A percentile compares a stretch with the other conserved stretches of the same genome.
phyloP scores from a whole-genome alignment of 1,140 invertebrate species.

The Zaprionus tsacasi region DNA sequence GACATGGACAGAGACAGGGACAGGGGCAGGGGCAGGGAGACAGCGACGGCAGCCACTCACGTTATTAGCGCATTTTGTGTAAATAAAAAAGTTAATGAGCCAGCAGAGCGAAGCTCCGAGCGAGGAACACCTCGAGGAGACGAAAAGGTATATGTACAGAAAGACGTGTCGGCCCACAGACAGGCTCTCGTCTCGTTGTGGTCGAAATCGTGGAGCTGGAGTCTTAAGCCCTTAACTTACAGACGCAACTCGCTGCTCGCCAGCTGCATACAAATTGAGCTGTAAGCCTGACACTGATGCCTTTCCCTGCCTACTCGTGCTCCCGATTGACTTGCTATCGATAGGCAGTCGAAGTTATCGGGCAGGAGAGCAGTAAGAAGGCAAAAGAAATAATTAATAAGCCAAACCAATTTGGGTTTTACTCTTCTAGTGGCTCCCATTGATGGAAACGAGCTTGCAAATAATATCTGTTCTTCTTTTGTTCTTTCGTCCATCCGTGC shows the following conservation, averaged over 20 bases:
- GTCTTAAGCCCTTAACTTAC: conserved; percentile 56
- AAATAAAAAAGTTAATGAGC: conserved; percentile 73
- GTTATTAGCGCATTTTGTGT: conserved; percentile 75
- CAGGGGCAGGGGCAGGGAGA: conserved; percentile 15
- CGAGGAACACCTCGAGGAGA: background rate
- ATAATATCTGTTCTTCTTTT: conserved; percentile 14
- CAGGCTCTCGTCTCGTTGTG: conserved; percentile 3
- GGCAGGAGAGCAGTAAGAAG: conserved; percentile 14
- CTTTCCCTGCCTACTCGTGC: background rate
- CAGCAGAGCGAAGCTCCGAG: conserved; percentile 7
- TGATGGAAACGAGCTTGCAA: conserved; percentile 2
- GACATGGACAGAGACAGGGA: conserved; percentile 12
- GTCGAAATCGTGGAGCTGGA: conserved; percentile 33
- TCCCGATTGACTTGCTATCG: conserved; percentile 56
- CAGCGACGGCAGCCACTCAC: conserved; percentile 25
- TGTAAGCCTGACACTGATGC: conserved; percentile 69
- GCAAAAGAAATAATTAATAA: conserved; percentile 68
- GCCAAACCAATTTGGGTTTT: conserved; percentile 66
- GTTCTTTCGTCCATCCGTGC: background rate
- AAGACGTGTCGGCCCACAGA: background rate
- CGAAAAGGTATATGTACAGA: background rate
- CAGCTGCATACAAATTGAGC: conserved; percentile 79
- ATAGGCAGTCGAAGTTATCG: conserved; percentile 54
- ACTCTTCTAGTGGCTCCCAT: background rate
- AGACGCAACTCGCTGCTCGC: conserved; percentile 45